phyloP scores from a whole-genome alignment of 2,888 invertebrate species.

The Drosophila meridiana region DNA sequence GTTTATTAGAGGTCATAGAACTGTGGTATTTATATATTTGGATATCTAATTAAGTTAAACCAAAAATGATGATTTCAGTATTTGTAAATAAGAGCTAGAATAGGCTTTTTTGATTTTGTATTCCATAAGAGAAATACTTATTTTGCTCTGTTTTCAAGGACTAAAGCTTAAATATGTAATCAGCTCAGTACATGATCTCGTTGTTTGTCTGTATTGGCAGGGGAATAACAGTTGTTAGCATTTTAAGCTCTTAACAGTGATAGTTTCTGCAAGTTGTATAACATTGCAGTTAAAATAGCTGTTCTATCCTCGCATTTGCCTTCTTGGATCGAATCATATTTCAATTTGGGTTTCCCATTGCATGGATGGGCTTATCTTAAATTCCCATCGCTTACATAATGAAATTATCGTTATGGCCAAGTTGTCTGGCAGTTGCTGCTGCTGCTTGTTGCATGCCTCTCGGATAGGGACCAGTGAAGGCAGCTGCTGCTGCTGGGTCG shows the following conservation, averaged over 20 bases:
- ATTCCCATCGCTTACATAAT: conserved; percentile 27
- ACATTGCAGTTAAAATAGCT: not conserved
- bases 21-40: too few relatives aligned
- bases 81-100: too few relatives aligned
- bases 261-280: not conserved
- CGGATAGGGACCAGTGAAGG: conserved; percentile 19
- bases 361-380: conserved; percentile 1
- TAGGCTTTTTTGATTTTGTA: not conserved
- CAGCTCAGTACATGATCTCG: not conserved
- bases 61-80: too few relatives aligned
- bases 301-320: not conserved
- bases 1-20: too few relatives aligned
- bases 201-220: not conserved
- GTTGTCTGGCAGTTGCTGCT: conserved; percentile 11
- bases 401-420: conserved; percentile 49
- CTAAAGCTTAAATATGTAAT: not conserved
- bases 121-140: not conserved
- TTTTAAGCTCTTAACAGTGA: not conserved
- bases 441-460: conserved; percentile 57
- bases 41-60: too few relatives aligned
- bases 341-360: not conserved
- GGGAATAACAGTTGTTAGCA: too few relatives aligned
- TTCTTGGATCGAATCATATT: not conserved
- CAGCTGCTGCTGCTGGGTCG: conserved; percentile 22
- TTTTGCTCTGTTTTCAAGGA: not conserved